These are phyloP conservation scores for Piprites chloris DNA, from an alignment of 2,113 vertebrate genomes.

Conservation along the genomic window DNA sequence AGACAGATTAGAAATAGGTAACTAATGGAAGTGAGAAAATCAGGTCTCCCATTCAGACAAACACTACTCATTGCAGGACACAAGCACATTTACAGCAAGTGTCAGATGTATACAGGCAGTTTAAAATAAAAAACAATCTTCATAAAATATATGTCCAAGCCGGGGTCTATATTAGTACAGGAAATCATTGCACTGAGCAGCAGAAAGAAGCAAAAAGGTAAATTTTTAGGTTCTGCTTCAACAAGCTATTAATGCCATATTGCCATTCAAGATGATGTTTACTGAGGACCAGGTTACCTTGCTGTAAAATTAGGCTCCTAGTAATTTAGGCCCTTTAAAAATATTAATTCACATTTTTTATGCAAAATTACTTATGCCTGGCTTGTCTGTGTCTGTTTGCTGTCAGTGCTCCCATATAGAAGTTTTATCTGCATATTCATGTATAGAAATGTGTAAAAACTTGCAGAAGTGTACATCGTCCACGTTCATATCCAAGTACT, in stretches of 20 bases:
- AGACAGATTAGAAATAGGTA: background rate
- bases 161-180: background rate
- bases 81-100: background rate
- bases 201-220: constrained; percentile 12
- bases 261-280: background rate
- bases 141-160: background rate
- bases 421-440: constrained; percentile 33
- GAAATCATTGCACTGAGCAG: background rate
- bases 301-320: background rate
- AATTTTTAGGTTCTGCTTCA: constrained; percentile 35
- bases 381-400: background rate
- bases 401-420: background rate
- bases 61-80: background rate
- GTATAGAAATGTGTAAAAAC: constrained; percentile 28
- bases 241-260: background rate
- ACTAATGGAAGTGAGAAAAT: background rate
- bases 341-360: constrained; percentile 12
- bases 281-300: background rate
- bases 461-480: constrained; percentile 22
- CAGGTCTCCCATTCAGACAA: background rate
- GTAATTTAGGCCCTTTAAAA: constrained; percentile 24
- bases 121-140: background rate
- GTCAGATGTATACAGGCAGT: background rate
- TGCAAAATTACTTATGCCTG: constrained; percentile 5
- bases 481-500: background rate